A percentile compares a stretch with the other conserved stretches of the same genome.
Evolutionary conservation across 2,113 vertebrate species (phyloP).

Genomic region (Lipophrys pholis): DNA sequence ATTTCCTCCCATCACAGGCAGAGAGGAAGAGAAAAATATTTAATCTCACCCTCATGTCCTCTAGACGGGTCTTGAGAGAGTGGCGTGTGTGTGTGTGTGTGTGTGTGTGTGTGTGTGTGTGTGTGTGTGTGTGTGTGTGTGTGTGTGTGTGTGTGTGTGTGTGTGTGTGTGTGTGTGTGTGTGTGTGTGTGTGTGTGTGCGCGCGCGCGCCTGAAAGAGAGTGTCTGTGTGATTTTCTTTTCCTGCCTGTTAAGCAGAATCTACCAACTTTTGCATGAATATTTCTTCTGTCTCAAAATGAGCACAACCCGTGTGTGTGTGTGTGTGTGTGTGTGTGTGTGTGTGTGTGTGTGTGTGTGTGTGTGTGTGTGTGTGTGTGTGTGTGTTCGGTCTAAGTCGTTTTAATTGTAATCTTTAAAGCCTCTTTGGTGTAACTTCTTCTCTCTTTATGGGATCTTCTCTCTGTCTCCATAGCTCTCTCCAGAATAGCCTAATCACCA

Average conservation of each 20-base stretch:
- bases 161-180: background rate
- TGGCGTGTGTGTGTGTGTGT: background rate
- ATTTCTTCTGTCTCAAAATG: background rate
- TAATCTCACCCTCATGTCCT: slow-evolving; percentile 35
- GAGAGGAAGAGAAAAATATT: slow-evolving; percentile 29
- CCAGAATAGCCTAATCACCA: background rate
- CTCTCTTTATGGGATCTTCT: slow-evolving; percentile 28
- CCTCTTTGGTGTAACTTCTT: background rate
- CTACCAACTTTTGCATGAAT: background rate
- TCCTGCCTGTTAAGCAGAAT: background rate
- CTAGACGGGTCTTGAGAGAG: slow-evolving; percentile 1
- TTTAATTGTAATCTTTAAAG: slow-evolving; percentile 39
- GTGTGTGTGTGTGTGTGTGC: background rate
- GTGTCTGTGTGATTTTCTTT: too few species aligned
- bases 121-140: background rate
- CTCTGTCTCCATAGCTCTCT: slow-evolving; percentile 23
- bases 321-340: too few species aligned
- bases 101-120: background rate
- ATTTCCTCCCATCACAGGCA: slow-evolving; percentile 27
- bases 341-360: too few species aligned
- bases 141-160: background rate
- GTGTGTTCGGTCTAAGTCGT: slow-evolving; percentile 5
- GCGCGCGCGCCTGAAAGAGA: too few species aligned
- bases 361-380: too few species aligned
- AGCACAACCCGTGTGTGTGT: background rate